phyloP scores from a whole-genome alignment of 2,797 vertebrate genomes.

The Onychomys arenicola region DNA sequence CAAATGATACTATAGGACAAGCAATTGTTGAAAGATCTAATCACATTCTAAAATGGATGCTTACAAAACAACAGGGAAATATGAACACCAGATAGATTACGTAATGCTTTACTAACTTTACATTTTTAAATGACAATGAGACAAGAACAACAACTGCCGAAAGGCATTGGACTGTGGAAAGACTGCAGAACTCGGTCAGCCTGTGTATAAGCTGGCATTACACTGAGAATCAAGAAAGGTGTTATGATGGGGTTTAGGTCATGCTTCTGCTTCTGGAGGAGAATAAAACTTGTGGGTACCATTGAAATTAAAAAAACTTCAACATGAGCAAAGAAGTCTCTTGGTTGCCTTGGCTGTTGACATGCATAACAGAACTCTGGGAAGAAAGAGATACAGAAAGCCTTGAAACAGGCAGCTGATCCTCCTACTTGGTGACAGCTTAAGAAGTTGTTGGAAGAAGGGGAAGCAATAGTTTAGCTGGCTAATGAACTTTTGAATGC shows the following conservation, averaged over 20 bases:
- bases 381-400: not conserved
- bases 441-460: not conserved
- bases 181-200: not conserved
- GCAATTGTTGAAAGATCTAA: no score
- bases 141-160: no score
- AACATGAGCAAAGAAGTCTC: not conserved
- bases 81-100: no score
- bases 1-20: no score
- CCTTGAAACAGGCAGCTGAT: not conserved
- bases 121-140: no score
- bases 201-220: not conserved
- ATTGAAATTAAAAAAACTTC: not conserved
- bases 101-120: no score
- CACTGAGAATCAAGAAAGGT: not conserved
- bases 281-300: not conserved
- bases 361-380: not conserved
- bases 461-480: not conserved
- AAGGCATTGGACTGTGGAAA: not conserved
- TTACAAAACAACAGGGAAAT: no score
- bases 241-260: not conserved
- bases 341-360: not conserved
- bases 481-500: not conserved
- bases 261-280: not conserved
- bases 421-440: not conserved
- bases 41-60: no score